These are phyloP conservation scores for Enteromius paludinosus DNA, from an alignment of 2,797 vertebrate genomes.

Conservation along the genomic window DNA sequence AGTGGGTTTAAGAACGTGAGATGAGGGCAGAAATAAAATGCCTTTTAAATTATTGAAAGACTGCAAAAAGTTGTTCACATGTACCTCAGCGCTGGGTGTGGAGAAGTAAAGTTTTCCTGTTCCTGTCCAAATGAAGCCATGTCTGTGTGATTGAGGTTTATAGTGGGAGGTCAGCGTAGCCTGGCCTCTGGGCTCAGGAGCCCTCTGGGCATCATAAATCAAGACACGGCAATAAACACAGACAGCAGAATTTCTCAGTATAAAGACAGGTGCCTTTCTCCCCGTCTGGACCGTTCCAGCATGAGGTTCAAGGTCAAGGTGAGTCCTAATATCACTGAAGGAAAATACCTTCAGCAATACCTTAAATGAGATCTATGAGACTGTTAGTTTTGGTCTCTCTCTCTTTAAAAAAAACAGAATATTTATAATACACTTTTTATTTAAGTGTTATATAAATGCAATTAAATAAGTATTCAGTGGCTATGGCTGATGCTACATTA, in stretches of 20 bases:
- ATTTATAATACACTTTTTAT: neutral
- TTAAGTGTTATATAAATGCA: neutral
- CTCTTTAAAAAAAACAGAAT: neutral
- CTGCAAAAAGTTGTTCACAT: slow-evolving; percentile 22
- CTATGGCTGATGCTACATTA: neutral
- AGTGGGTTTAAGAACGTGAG: neutral
- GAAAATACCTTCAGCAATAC: slow-evolving; percentile 11
- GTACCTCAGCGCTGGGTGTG: slow-evolving; percentile 14
- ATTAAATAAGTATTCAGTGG: neutral
- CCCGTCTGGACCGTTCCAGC: slow-evolving; percentile 16
- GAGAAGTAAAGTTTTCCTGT: slow-evolving; percentile 26
- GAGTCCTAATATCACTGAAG: slow-evolving; percentile 33
- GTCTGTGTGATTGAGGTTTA: slow-evolving; percentile 57
- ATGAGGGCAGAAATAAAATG: slow-evolving; percentile 3
- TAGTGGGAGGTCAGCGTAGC: slow-evolving; percentile 50
- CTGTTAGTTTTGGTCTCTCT: neutral
- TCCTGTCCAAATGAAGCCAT: slow-evolving; percentile 38
- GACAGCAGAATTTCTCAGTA: slow-evolving; percentile 54
- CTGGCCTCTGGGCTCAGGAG: slow-evolving; percentile 29
- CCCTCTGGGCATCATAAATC: slow-evolving; percentile 58
- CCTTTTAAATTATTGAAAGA: slow-evolving; percentile 12
- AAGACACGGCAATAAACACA: slow-evolving; percentile 57
- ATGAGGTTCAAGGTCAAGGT: slow-evolving; percentile 55
- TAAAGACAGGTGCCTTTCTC: slow-evolving; percentile 51
- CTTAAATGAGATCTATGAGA: neutral